Evolutionary conservation across 2,888 invertebrate species (phyloP).

Genomic region (Drosophila antonietae): DNA sequence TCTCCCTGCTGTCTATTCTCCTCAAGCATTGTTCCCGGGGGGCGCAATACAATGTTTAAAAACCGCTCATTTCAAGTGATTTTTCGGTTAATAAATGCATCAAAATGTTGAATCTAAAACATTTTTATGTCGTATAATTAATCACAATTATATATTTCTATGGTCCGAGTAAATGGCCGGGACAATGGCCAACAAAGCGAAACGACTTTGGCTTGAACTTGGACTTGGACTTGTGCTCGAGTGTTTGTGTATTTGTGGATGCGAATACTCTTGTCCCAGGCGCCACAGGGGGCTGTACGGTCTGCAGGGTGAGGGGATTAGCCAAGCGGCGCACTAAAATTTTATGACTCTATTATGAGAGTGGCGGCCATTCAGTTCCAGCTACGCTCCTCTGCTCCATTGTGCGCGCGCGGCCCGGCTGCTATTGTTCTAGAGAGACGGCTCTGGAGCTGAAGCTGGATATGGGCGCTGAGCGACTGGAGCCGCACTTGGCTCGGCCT

Average conservation of each 20-base stretch:
- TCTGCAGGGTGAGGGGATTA: conserved; percentile 22
- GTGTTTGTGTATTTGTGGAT: conserved; percentile 23
- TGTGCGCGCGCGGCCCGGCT: conserved; percentile 50
- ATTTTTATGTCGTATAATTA: conserved; percentile 79
- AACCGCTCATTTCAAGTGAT: conserved; percentile 74
- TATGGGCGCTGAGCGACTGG: conserved; percentile 32
- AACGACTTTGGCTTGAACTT: conserved; percentile 59
- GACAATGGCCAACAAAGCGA: conserved; percentile 79
- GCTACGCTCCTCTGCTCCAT: conserved; percentile 47
- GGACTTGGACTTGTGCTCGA: conserved; percentile 24
- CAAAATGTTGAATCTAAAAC: conserved; percentile 77
- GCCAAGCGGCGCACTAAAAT: conserved; percentile 75
- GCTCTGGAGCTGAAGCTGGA: conserved; percentile 7
- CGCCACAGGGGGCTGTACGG: conserved; percentile 69
- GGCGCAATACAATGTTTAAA: conserved; percentile 49
- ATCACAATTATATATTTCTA: conserved; percentile 80
- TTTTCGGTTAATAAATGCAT: conserved; percentile 79
- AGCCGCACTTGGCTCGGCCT: conserved; percentile 43
- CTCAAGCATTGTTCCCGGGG: conserved; percentile 25
- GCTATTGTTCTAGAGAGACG: conserved; percentile 67
- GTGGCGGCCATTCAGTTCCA: conserved; percentile 67
- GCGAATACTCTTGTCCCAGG: conserved; percentile 47
- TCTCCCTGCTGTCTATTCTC: neutral
- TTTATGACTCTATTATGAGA: conserved; percentile 80
- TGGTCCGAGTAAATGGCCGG: conserved; percentile 69